A percentile compares a stretch with the other conserved stretches of the same genome.
phyloP scores from a whole-genome alignment of 2,797 vertebrate genomes.

The Macrochelys suwanniensis region DNA sequence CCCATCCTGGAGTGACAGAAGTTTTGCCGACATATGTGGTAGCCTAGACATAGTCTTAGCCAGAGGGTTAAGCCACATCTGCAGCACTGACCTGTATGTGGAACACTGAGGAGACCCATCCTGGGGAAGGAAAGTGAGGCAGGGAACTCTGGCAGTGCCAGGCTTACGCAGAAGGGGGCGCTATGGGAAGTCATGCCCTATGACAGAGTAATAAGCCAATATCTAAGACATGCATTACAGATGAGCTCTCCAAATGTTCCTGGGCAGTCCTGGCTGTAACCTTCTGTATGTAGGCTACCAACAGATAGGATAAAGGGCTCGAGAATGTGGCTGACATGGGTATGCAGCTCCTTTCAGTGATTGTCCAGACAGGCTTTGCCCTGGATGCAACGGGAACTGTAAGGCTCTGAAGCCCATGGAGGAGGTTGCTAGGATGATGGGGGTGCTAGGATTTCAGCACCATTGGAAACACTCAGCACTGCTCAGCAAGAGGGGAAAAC shows the following conservation, averaged over 20 bases:
- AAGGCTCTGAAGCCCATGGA: neutral
- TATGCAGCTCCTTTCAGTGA: neutral
- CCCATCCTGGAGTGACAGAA: too few species aligned
- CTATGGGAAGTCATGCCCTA: neutral
- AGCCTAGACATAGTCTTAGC: neutral
- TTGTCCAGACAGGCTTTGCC: neutral
- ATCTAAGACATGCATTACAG: neutral
- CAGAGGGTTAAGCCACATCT: neutral
- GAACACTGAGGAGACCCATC: neutral
- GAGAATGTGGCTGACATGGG: neutral
- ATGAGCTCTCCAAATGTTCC: neutral
- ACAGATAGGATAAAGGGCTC: neutral
- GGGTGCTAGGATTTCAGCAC: neutral
- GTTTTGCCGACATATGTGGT: too few species aligned
- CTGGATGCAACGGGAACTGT: neutral
- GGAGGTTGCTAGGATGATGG: neutral
- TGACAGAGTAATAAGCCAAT: neutral
- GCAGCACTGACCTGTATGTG: neutral
- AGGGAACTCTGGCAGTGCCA: too few species aligned
- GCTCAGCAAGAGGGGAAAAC: neutral
- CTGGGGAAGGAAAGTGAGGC: neutral
- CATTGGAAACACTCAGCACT: accelerated
- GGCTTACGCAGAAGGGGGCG: neutral
- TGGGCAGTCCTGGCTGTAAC: too few species aligned
- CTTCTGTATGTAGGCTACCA: neutral